These are phyloP conservation scores for Coregonus sp. DNA, from an alignment of 2,797 vertebrate genomes.

Conservation along the genomic window DNA sequence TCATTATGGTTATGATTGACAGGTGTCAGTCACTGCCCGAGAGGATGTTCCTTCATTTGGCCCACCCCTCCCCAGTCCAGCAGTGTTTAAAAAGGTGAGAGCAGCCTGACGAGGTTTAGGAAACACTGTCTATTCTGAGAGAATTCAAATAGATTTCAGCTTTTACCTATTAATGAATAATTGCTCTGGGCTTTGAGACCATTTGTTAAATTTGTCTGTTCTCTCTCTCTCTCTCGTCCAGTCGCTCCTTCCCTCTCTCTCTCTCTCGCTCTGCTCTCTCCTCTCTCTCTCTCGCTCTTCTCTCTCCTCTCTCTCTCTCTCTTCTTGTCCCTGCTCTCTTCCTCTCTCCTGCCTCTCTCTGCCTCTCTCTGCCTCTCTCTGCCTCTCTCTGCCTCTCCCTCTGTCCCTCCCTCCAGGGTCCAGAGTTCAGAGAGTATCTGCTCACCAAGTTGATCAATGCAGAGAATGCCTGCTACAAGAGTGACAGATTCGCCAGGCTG, in stretches of 20 bases:
- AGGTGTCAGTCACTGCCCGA: constrained; percentile 85
- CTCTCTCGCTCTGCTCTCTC: no score
- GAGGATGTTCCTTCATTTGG: constrained; percentile 85
- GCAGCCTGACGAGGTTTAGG: no score
- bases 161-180: not conserved
- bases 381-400: not conserved
- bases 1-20: constrained; percentile 17
- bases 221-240: not conserved
- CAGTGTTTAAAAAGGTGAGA: constrained; percentile 82
- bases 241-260: constrained; percentile 9
- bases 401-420: constrained; percentile 66
- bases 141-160: not conserved
- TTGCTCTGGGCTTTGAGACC: no score
- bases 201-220: not conserved
- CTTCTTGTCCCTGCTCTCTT: no score
- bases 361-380: no score
- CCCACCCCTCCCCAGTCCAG: constrained; percentile 77
- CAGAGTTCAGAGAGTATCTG: constrained; percentile 84
- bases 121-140: constrained; percentile 8
- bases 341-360: no score
- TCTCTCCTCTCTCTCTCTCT: no score
- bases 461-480: constrained; percentile 84
- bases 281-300: not conserved
- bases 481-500: constrained; percentile 84
- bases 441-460: constrained; percentile 88